phyloP scores from a whole-genome alignment of 2,113 vertebrate species.

The Misgurnus anguillicaudatus region DNA sequence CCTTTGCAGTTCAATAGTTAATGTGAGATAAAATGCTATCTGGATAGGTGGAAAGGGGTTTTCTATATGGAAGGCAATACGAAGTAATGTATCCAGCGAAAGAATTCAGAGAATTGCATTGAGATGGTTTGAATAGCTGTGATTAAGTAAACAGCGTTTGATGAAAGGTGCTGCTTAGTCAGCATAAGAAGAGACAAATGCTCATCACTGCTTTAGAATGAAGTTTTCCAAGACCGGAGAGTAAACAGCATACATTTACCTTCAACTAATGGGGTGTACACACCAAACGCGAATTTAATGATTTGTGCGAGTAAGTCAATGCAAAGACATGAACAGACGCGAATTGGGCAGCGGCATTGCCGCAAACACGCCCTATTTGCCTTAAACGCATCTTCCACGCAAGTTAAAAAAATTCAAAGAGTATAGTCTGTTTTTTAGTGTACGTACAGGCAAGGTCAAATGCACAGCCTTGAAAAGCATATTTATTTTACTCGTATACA shows the following conservation, averaged over 20 bases:
- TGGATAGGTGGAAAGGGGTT: background rate
- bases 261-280: too few species aligned
- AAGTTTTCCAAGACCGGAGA: background rate
- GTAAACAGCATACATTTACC: background rate
- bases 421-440: too few species aligned
- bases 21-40: background rate
- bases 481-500: too few species aligned
- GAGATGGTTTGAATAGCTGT: conserved; percentile 9
- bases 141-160: conserved; percentile 7
- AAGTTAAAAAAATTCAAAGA: too few species aligned
- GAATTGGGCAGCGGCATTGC: too few species aligned
- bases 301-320: too few species aligned
- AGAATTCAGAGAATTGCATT: background rate
- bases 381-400: too few species aligned
- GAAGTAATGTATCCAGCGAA: conserved; percentile 1
- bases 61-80: background rate
- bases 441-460: too few species aligned
- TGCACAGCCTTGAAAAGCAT: too few species aligned
- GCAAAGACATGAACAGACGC: too few species aligned
- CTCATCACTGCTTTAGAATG: conserved; percentile 2
- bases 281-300: too few species aligned
- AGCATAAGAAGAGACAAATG: conserved; percentile 18
- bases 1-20: conserved; percentile 15
- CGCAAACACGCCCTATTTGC: too few species aligned
- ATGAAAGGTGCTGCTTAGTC: background rate